Evolutionary conservation across 2,113 vertebrate genomes (phyloP).

Genomic region (Syngnathus typhle): DNA sequence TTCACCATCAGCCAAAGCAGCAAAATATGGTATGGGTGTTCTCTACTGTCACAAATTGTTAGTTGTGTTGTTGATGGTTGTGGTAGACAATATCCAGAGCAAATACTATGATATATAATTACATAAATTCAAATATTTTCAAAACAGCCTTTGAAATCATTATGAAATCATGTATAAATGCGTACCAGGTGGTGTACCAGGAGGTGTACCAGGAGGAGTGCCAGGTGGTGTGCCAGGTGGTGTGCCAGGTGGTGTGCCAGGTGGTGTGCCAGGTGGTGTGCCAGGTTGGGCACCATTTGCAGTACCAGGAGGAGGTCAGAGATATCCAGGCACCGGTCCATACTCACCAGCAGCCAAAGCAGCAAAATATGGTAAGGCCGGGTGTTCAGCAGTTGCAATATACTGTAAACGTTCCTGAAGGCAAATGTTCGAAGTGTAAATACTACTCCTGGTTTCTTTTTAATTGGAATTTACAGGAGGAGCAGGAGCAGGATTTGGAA

Average conservation of each 20-base stretch:
- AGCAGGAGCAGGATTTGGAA: background rate
- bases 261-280: slow-evolving; percentile 21
- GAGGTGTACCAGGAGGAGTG: slow-evolving; percentile 15
- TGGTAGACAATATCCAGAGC: background rate
- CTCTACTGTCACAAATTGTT: background rate
- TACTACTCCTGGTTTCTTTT: background rate
- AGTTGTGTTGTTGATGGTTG: background rate
- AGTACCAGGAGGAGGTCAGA: slow-evolving; percentile 27
- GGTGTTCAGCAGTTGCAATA: background rate
- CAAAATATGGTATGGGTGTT: slow-evolving; percentile 1
- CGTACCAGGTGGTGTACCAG: slow-evolving; percentile 21
- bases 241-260: background rate
- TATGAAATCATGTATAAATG: background rate
- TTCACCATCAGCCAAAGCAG: slow-evolving; percentile 1
- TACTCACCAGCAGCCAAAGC: slow-evolving; percentile 49
- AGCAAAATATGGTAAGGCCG: slow-evolving; percentile 48
- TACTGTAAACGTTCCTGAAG: background rate
- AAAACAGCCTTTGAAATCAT: background rate
- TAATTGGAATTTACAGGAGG: background rate
- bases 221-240: slow-evolving; percentile 11
- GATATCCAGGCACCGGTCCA: slow-evolving; percentile 20
- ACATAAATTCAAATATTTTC: background rate
- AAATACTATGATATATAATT: background rate
- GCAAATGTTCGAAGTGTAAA: background rate
- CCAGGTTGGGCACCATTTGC: slow-evolving; percentile 9